phyloP scores from a whole-genome alignment of 2,113 vertebrate genomes.

The Cyanistes caeruleus region DNA sequence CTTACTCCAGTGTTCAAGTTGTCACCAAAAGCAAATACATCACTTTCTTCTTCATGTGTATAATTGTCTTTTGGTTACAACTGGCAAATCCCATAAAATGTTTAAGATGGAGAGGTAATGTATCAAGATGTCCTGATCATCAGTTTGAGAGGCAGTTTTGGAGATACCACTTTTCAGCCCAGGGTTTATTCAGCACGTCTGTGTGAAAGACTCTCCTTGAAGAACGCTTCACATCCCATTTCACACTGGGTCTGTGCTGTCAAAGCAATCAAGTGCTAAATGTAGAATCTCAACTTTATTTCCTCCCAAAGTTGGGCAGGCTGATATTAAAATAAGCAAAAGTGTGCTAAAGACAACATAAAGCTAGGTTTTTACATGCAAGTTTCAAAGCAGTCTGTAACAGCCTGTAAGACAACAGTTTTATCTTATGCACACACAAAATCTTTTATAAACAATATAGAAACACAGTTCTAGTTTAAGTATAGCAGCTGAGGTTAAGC shows the following conservation, averaged over 20 bases:
- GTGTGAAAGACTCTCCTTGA: background rate
- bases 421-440: background rate
- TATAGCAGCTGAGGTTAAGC: background rate
- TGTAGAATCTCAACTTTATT: background rate
- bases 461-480: background rate
- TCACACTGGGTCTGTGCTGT: background rate
- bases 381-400: background rate
- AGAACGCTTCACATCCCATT: background rate
- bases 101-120: background rate
- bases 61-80: background rate
- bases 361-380: background rate
- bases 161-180: background rate
- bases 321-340: background rate
- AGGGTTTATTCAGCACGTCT: background rate
- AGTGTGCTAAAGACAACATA: background rate
- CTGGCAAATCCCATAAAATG: background rate
- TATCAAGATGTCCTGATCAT: background rate
- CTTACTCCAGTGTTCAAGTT: background rate
- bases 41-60: background rate
- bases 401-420: background rate
- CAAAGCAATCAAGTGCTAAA: background rate
- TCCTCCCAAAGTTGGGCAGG: background rate
- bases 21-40: background rate
- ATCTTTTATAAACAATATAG: background rate
- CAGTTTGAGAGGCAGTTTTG: background rate